A percentile compares a stretch with the other conserved stretches of the same genome.
Conservation (phyloP, 1,140 invertebrate genomes). For the Drosophila baimaii region DNA sequence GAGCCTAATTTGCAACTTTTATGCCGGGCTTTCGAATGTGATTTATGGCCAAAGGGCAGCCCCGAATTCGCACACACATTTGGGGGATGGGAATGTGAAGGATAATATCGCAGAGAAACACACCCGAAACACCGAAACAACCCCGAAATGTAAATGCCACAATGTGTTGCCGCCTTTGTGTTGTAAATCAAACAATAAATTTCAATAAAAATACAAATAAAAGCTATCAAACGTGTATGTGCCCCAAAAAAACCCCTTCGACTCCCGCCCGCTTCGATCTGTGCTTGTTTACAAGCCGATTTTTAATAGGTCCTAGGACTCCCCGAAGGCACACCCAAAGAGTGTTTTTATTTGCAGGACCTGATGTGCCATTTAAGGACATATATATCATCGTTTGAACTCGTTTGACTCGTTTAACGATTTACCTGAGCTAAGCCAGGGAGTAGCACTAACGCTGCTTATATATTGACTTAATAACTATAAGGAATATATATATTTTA, state of each 20-base stretch:
- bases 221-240: conserved; percentile 52
- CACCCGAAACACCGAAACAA: conserved; percentile 19
- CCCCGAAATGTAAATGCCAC: conserved; percentile 38
- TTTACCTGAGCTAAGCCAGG: background rate
- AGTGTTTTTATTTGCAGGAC: background rate
- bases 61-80: background rate
- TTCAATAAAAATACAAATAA: conserved; percentile 73
- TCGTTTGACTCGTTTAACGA: too few species aligned
- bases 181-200: conserved; percentile 74
- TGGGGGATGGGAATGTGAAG: background rate
- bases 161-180: conserved; percentile 19
- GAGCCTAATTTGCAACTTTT: conserved; percentile 68
- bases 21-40: conserved; percentile 63
- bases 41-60: conserved; percentile 53
- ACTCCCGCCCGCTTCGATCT: background rate
- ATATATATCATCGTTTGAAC: background rate
- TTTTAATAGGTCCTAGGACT: conserved; percentile 30
- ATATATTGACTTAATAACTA: too few species aligned
- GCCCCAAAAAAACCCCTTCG: conserved; percentile 16
- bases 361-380: background rate
- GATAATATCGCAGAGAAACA: conserved; percentile 11
- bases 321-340: background rate
- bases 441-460: too few species aligned
- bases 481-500: too few species aligned
- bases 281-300: conserved; percentile 33